Base-by-base conservation (phyloP, 2,888 invertebrate genomes). In the Oasisia sp. region DNA sequence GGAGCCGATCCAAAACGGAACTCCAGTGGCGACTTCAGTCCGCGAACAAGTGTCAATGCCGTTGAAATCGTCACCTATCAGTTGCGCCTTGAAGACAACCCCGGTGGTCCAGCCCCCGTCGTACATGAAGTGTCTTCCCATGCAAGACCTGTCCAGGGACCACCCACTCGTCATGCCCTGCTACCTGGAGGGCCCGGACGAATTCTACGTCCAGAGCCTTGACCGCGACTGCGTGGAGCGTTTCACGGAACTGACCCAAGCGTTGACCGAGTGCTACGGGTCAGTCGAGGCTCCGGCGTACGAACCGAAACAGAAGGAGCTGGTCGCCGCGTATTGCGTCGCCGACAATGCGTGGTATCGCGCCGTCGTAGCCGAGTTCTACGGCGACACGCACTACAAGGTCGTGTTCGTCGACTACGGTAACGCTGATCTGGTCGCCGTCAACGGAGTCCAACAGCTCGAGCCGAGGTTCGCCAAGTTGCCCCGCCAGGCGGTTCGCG, bases 331-430 rank as follows among this genome's bases (percentile, higher is more conserved):
- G 14, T 50, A 44, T 19, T 91, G 91, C 91, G 50, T 32, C 19
- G 3, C 50, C 12, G 91, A 91, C 91, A 45, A 32, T 11, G 91
- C 91, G 44, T 92, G 92, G 92, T 92, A 92, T 32, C 91, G 92
- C 32, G 92, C 91, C 8, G 32, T 50, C 27, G 91, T 92, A 44
- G 5, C n/a, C 14, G 74, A 74, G 74, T 74, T 74, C 74, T 74
- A 74, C 27, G 50, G 50, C 0, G 45, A 45, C 27, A 45, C 45
- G 45, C 45, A 50, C 91, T 38, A 32, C 50, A 32, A 91, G 50
- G 91, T 91, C 1, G 44, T 38, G 19, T 91, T 45, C n/a, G 91
- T 91, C 27, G 91, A 91, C n/a, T 91, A 44, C 32, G 91, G 91
- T 11, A 91, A 91, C 2, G 44, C 44, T 19, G 50, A 38, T 19